Conservation (phyloP, 2,888 invertebrate genomes). For the Brenthis daphne region DNA sequence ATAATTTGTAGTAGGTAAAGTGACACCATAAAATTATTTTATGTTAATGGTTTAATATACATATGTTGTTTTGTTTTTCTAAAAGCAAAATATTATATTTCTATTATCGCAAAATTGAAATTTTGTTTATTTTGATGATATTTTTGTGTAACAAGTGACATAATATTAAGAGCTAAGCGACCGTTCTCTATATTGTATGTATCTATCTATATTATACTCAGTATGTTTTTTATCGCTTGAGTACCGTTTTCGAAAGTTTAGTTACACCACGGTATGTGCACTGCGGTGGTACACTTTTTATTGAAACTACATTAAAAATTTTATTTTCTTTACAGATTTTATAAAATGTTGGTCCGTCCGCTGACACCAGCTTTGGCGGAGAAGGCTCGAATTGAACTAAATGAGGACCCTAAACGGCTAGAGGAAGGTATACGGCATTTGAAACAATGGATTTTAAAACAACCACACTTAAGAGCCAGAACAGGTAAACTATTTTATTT, state of each 20-base stretch:
- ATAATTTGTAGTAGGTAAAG: too few relatives aligned
- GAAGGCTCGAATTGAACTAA: constrained; percentile 75
- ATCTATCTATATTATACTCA: background rate
- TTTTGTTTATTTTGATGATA: background rate
- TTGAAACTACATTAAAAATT: background rate
- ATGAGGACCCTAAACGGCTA: constrained; percentile 71
- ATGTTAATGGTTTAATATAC: too few relatives aligned
- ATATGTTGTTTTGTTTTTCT: too few relatives aligned
- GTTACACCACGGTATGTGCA: background rate
- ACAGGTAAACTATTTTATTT: constrained; percentile 50
- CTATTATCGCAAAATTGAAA: background rate
- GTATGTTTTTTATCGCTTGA: background rate
- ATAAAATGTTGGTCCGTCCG: constrained; percentile 56
- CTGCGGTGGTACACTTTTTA: background rate
- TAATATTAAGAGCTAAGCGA: background rate
- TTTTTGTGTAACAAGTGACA: background rate
- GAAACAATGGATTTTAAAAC: constrained; percentile 81
- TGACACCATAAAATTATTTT: too few relatives aligned
- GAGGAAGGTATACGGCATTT: constrained; percentile 74
- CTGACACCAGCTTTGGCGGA: constrained; percentile 58
- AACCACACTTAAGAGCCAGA: constrained; percentile 77
- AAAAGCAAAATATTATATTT: background rate
- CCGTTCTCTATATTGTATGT: constrained; percentile 3
- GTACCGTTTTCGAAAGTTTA: constrained; percentile 14
- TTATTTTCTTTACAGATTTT: constrained; percentile 6